Evolutionary conservation across 2,113 vertebrate species (phyloP).

Genomic region (Leucosticte australis): DNA sequence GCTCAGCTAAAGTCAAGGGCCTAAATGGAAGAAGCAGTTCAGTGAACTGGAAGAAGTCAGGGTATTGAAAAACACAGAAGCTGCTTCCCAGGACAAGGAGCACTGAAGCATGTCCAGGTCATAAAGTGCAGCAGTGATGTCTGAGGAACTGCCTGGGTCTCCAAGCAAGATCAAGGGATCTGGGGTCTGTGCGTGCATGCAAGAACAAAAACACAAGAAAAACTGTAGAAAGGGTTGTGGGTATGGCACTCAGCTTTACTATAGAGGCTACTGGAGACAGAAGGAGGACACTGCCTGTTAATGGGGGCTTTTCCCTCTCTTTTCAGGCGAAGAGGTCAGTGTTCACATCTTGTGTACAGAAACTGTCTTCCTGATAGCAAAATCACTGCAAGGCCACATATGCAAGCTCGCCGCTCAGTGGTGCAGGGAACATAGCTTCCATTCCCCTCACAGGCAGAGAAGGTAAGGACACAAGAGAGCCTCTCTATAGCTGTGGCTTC

Average conservation of each 20-base stretch:
- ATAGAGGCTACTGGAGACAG: not conserved
- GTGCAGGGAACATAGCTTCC: not conserved
- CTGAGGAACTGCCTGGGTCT: not conserved
- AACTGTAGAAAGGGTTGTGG: not conserved
- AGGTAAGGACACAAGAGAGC: not conserved
- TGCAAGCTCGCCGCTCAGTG: not conserved
- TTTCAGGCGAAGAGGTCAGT: not conserved
- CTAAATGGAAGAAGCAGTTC: not conserved
- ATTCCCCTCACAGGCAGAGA: not conserved
- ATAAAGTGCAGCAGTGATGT: not conserved
- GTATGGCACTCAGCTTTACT: not conserved
- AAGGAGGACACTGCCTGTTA: not conserved
- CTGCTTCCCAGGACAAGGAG: not conserved
- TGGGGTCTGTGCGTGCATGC: accelerated
- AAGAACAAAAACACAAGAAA: not conserved
- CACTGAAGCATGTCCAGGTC: not conserved
- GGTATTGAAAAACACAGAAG: not conserved
- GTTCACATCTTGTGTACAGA: not conserved
- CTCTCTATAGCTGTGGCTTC: not conserved
- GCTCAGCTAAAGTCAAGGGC: not conserved
- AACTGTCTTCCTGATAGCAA: not conserved
- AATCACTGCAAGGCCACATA: not conserved
- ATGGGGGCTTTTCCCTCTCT: not conserved
- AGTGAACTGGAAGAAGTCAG: not conserved
- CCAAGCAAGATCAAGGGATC: not conserved